A percentile compares a stretch with the other conserved stretches of the same genome.
These are phyloP conservation scores for Hirtodrosophila duncani DNA, from an alignment of 2,888 invertebrate species.

Conservation along the genomic window DNA sequence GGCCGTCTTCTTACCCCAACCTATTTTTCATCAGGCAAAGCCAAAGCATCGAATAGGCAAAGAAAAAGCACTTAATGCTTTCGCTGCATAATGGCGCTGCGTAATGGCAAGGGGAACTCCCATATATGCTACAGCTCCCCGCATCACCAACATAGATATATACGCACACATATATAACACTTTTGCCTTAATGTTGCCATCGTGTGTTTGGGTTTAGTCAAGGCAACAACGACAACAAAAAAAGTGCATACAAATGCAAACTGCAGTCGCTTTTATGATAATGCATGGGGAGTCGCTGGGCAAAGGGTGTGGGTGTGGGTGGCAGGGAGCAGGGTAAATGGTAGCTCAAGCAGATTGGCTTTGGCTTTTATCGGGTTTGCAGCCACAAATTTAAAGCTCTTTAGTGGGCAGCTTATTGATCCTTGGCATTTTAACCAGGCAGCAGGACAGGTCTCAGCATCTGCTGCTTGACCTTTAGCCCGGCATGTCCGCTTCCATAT, in stretches of 20 bases:
- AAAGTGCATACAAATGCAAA: conserved; percentile 65
- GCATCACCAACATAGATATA: neutral
- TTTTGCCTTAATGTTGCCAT: conserved; percentile 50
- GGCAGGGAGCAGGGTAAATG: too few species aligned
- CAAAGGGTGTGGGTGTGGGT: conserved; percentile 16
- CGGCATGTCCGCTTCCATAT: too few species aligned
- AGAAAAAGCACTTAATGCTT: conserved; percentile 54
- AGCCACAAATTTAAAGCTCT: neutral
- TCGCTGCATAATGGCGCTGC: conserved; percentile 40
- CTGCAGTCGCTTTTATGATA: conserved; percentile 50
- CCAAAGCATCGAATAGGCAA: conserved; percentile 27
- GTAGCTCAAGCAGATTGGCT: conserved; percentile 14
- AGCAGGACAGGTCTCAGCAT: too few species aligned
- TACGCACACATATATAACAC: conserved; percentile 25
- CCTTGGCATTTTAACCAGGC: too few species aligned
- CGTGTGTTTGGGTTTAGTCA: conserved; percentile 29
- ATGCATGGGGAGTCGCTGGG: conserved; percentile 36
- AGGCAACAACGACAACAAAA: conserved; percentile 19
- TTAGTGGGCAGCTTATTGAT: neutral
- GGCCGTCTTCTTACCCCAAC: conserved; percentile 1
- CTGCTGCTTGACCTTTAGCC: conserved; percentile 27
- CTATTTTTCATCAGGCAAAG: conserved; percentile 37
- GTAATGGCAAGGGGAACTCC: conserved; percentile 14
- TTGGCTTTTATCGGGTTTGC: conserved; percentile 32
- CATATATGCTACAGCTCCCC: neutral